A percentile compares a stretch with the other conserved stretches of the same genome.
Conservation (phyloP, 2,888 invertebrate species). For the Pachycephus smyrnensis region DNA sequence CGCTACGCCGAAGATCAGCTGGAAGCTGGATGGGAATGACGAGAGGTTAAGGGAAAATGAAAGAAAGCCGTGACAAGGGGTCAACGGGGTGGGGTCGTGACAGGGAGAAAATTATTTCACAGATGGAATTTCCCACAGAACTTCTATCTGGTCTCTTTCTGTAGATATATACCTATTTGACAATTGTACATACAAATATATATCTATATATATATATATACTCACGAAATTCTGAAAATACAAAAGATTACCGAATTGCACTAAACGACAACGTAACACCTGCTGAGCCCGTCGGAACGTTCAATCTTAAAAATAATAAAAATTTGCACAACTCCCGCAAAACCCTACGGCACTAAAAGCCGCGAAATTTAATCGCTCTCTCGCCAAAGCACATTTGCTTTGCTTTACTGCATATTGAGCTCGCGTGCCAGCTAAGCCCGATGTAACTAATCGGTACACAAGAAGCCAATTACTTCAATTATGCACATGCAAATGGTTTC, state of each 20-base stretch:
- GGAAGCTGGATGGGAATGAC: conserved; percentile 17
- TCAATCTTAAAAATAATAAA: background rate
- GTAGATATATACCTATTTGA: background rate
- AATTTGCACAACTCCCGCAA: background rate
- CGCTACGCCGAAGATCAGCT: conserved; percentile 46
- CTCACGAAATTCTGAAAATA: background rate
- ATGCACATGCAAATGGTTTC: conserved; percentile 35
- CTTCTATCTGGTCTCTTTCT: background rate
- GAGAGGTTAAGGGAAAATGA: conserved; percentile 22
- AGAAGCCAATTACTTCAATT: conserved; percentile 30
- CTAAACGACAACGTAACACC: background rate
- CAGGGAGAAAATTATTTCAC: conserved; percentile 14
- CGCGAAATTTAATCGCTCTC: conserved; percentile 1
- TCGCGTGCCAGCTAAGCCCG: conserved; percentile 20
- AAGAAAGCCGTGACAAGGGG: conserved; percentile 1
- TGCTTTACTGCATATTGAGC: conserved; percentile 18
- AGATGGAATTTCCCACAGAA: background rate
- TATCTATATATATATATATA: background rate
- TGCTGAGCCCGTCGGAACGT: background rate
- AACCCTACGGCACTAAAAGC: background rate
- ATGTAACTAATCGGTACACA: conserved; percentile 29
- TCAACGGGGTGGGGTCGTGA: conserved; percentile 6
- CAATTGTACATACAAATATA: background rate
- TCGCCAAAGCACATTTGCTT: conserved; percentile 17
- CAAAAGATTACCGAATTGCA: background rate